Evolutionary conservation across 1,140 invertebrate species (phyloP).

Genomic region (Melitaea cinxia): DNA sequence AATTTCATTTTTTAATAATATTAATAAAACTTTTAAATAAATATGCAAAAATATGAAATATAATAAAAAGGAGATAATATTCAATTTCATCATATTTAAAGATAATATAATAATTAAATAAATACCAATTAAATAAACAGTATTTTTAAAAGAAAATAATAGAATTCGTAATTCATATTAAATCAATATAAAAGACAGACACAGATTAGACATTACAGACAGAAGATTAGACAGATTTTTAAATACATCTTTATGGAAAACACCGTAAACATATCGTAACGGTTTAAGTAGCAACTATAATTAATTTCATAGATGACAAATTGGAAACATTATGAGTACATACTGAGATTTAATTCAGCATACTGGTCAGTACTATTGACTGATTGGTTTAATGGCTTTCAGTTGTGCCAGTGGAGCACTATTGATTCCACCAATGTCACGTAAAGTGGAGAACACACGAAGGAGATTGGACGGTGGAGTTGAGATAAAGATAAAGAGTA

Average conservation of each 20-base stretch:
- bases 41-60: neutral
- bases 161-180: neutral
- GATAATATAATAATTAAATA: no score
- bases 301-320: neutral
- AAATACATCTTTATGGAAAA: neutral
- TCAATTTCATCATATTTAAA: neutral
- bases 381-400: no score
- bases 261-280: neutral
- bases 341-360: no score
- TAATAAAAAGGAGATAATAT: slow-evolving; percentile 1
- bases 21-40: neutral
- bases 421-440: no score
- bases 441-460: no score
- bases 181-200: neutral
- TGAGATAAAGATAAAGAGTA: no score
- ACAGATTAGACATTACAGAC: no score
- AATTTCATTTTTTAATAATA: neutral
- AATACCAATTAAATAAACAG: neutral
- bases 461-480: no score
- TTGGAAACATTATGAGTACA: neutral
- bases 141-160: neutral
- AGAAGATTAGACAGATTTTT: neutral
- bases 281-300: neutral
- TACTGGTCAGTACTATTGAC: no score
- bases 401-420: no score